Percentiles rank a stretch among this genome's conserved stretches.
phyloP scores from a whole-genome alignment of 2,888 invertebrate species.

The Calephelis perditalis region DNA sequence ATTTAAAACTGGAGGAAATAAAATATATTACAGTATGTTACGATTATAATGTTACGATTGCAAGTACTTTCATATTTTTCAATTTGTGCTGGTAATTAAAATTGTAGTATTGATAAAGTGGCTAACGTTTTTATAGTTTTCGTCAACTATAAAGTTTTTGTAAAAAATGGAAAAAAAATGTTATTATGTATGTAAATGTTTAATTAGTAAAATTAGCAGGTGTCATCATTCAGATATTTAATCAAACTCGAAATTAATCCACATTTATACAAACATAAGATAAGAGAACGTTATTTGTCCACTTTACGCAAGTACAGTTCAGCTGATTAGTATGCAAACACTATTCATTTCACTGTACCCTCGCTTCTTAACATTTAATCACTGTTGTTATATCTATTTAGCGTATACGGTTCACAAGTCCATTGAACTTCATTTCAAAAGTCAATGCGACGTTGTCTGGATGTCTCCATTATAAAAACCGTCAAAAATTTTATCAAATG shows the following conservation, averaged over 20 bases:
- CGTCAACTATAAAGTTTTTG: too few species aligned
- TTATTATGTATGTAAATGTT: too few species aligned
- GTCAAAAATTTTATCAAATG: too few species aligned
- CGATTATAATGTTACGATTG: too few species aligned
- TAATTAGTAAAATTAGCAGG: neutral
- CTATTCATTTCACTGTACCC: constrained; percentile 17
- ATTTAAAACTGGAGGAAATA: too few species aligned
- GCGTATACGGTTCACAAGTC: constrained; percentile 24
- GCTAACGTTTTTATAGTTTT: too few species aligned
- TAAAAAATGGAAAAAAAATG: too few species aligned
- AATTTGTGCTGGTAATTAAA: too few species aligned
- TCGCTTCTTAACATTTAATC: constrained; percentile 23
- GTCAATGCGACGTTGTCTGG: constrained; percentile 28
- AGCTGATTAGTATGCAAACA: constrained; percentile 22
- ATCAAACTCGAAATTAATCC: constrained; percentile 7
- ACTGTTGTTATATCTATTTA: constrained; percentile 26
- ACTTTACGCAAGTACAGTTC: constrained; percentile 11
- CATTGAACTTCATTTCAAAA: constrained; percentile 30
- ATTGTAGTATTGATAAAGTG: too few species aligned
- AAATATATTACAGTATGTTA: too few species aligned
- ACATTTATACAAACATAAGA: constrained; percentile 2
- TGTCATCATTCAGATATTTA: neutral
- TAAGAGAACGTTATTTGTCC: constrained; percentile 7
- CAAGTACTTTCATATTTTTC: too few species aligned
- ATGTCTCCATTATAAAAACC: neutral